phyloP scores from a whole-genome alignment of 2,113 vertebrate species.

The Acrocephalus kingi region DNA sequence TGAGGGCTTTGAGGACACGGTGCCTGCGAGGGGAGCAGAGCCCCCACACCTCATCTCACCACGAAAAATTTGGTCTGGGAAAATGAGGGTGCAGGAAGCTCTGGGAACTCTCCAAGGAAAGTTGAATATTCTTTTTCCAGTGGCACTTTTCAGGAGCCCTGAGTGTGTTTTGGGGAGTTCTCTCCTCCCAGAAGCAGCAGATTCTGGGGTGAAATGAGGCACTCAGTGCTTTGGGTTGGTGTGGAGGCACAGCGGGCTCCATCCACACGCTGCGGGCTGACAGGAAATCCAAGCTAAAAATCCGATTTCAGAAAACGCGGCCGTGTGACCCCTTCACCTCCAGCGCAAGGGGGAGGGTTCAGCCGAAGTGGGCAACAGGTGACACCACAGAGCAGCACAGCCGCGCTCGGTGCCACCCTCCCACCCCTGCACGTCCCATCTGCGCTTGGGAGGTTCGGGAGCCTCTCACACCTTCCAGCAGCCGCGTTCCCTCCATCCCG shows the following conservation, averaged over 20 bases:
- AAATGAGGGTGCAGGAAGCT: not conserved
- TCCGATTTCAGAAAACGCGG: accelerated
- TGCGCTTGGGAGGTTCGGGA: not conserved
- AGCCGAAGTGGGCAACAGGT: not conserved
- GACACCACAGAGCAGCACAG: accelerated
- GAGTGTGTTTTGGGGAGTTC: not conserved
- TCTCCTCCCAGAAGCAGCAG: not conserved
- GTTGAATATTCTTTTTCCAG: not conserved
- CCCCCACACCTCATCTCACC: not conserved
- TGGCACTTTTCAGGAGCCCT: not conserved
- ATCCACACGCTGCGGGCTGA: accelerated
- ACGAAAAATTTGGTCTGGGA: not conserved
- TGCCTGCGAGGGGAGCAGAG: not conserved
- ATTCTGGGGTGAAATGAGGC: not conserved
- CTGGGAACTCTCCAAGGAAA: not conserved
- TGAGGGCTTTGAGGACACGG: not conserved
- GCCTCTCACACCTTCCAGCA: not conserved
- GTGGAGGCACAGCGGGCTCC: not conserved
- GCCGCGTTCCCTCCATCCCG: accelerated
- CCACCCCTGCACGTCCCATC: accelerated
- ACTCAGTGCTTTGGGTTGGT: not conserved
- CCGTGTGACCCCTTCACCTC: not conserved
- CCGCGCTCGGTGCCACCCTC: not conserved
- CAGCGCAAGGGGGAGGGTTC: not conserved
- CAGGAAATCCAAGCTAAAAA: not conserved